Evolutionary conservation across 2,797 vertebrate species (phyloP).

Genomic region (Micropoecilia bifurca): DNA sequence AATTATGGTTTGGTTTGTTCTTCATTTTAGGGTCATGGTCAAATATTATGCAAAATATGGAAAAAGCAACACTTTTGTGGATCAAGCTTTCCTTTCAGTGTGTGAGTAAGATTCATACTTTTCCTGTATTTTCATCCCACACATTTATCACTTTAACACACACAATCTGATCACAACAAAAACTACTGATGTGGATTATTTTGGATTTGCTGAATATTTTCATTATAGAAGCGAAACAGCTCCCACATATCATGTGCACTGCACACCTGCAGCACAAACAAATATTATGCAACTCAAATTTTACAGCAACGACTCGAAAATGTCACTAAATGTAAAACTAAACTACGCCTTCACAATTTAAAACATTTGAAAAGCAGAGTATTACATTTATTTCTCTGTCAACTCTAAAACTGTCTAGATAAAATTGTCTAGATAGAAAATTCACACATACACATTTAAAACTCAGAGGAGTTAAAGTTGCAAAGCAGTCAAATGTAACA

Average conservation of each 20-base stretch:
- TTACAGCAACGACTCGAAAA: background rate
- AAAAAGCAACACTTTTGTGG: background rate
- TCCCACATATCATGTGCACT: background rate
- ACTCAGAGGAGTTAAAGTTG: background rate
- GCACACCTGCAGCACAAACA: background rate
- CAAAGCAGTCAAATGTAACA: background rate
- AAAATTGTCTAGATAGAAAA: background rate
- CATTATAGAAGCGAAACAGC: background rate
- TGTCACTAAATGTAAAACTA: background rate
- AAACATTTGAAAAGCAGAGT: background rate
- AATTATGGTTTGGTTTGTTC: background rate
- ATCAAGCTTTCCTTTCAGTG: background rate
- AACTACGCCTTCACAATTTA: background rate
- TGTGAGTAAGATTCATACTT: background rate
- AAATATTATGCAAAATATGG: background rate
- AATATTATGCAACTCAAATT: background rate
- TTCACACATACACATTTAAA: background rate
- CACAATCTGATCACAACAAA: background rate
- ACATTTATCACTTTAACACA: background rate
- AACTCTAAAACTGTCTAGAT: too few species aligned
- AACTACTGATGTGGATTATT: background rate
- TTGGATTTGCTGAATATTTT: background rate
- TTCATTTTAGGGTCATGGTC: background rate
- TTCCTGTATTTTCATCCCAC: background rate
- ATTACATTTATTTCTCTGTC: too few species aligned